Evolutionary conservation across 92 coral and sea anemone species (phyloP), one percentile per base, ranked within the genome.

Genomic region (Parazoanthus atlanticus): DNA sequence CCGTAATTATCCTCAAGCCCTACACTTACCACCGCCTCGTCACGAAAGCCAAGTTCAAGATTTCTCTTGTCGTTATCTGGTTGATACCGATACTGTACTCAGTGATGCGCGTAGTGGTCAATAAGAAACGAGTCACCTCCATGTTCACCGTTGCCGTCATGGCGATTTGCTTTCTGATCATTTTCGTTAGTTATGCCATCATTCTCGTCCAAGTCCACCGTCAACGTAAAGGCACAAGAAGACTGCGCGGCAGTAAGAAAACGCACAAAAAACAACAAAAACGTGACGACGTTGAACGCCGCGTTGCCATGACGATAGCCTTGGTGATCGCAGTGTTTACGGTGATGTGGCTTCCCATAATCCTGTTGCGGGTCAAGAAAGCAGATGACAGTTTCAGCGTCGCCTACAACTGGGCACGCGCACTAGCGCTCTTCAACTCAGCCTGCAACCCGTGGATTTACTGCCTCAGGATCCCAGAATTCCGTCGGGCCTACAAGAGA

Each of bases 371-470:
- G 31, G 82, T 92, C 61, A 79, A 31, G 56, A 71, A 82, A 58
- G 94, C 94, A 12, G 90, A 91, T 36, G 70, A 82, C 19, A 90
- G 93, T 67, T 88, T 89, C 29, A 95, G 96, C 19, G 86, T 90
- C 23, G 94, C 93, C 0, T 95, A 95, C 84, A 95, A 93, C 90
- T 95, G 98, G 98, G 98, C 96, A 38, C 91, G 98, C 3, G 92
- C 98, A 0, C 81, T 95, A 3, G 94, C 96, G 38, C 86, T 95
- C 52, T 91, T 94, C 82, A 93, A 93, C 82, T 93, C 96, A 16
- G 96, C 98, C 3, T 80, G 92, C 85, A 95, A 95, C 41, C 98
- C 96, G 2, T 95, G 94, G 96, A 91, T 95, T 72, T 95, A 95
- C 65, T 95, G 98, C 49, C 90, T 77, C 54, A 91, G 98, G 10